A percentile compares a stretch with the other conserved stretches of the same genome.
Conservation (phyloP, 1,140 invertebrate genomes). For the Oedothorax gibbosus region DNA sequence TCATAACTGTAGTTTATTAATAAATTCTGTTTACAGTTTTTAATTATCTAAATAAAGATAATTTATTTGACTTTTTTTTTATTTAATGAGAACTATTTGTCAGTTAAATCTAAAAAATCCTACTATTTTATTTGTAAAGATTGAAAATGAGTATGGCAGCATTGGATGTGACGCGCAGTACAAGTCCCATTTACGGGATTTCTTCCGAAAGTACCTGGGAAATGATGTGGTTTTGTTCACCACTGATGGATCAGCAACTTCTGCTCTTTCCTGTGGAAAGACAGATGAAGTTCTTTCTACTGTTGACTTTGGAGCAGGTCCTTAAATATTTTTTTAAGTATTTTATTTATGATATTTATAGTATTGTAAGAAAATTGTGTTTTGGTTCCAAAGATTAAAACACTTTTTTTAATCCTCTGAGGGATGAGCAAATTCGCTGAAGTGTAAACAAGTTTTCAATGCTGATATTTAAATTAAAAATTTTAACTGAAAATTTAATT, state of each 20-base stretch:
- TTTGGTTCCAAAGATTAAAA: neutral
- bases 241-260: constrained; percentile 76
- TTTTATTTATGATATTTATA: neutral
- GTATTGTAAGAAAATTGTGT: neutral
- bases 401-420: too few relatives aligned
- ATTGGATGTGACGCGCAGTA: constrained; percentile 81
- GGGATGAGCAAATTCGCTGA: too few relatives aligned
- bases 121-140: too few relatives aligned
- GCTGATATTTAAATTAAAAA: too few relatives aligned
- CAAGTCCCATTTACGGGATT: constrained; percentile 71
- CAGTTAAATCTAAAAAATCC: neutral
- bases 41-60: too few relatives aligned
- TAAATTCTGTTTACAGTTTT: too few relatives aligned
- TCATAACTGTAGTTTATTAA: too few relatives aligned
- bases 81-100: too few relatives aligned
- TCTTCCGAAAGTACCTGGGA: constrained; percentile 75
- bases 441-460: too few relatives aligned
- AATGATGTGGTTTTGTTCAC: constrained; percentile 83
- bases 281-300: constrained; percentile 78
- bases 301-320: constrained; percentile 78
- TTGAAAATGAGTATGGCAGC: constrained; percentile 97
- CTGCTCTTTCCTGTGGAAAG: constrained; percentile 74
- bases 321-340: neutral
- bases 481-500: too few relatives aligned
- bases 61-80: too few relatives aligned